A percentile compares a stretch with the other conserved stretches of the same genome.
phyloP scores from a whole-genome alignment of 2,888 invertebrate genomes.

The Drosophila algonquin region DNA sequence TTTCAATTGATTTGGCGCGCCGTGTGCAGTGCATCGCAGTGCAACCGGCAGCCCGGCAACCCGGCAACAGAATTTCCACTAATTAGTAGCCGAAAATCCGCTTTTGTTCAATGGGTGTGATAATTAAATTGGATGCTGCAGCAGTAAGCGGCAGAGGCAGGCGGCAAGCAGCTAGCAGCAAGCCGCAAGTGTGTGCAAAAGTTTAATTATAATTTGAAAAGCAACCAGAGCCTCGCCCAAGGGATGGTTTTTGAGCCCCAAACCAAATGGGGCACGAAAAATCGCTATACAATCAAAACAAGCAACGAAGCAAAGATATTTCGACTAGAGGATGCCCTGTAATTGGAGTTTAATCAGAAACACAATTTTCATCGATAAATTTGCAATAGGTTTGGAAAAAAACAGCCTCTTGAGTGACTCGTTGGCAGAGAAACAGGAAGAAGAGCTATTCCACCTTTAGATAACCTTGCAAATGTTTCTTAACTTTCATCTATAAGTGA shows the following conservation, averaged over 20 bases:
- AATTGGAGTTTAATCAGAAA: too few species aligned
- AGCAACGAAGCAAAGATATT: neutral
- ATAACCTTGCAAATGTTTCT: too few species aligned
- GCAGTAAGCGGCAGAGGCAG: conserved; percentile 53
- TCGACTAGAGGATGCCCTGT: neutral
- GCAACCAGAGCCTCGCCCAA: neutral
- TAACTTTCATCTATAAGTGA: neutral
- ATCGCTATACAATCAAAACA: conserved; percentile 39
- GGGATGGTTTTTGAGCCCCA: neutral
- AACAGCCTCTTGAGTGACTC: too few species aligned
- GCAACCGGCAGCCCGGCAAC: conserved; percentile 9
- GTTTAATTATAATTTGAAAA: conserved; percentile 58
- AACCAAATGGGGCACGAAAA: conserved; percentile 33
- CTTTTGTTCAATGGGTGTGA: conserved; percentile 46
- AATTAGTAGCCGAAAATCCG: conserved; percentile 54
- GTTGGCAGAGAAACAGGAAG: too few species aligned
- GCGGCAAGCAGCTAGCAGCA: conserved; percentile 64
- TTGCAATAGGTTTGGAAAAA: too few species aligned
- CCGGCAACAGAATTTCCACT: conserved; percentile 60
- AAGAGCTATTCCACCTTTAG: too few species aligned
- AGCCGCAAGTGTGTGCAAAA: conserved; percentile 20
- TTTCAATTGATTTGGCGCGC: neutral
- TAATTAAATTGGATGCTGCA: conserved; percentile 66
- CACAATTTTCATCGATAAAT: neutral
- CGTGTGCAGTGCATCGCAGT: neutral